These are phyloP conservation scores for Penaeus monodon DNA, from an alignment of 2,888 invertebrate species.

Conservation along the genomic window DNA sequence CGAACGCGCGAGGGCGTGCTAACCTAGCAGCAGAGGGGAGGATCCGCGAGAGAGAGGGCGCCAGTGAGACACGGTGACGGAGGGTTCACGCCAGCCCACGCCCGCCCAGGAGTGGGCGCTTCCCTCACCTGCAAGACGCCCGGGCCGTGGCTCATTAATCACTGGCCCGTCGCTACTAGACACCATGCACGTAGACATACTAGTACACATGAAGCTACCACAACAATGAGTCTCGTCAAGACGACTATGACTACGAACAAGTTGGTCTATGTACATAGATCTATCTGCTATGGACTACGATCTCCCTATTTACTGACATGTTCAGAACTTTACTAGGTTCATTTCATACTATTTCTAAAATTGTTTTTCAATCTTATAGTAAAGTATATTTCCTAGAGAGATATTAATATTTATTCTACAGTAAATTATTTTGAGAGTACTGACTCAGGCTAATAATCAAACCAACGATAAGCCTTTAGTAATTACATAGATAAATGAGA, in stretches of 20 bases:
- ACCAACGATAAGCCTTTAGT: too few relatives aligned
- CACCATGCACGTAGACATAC: background rate
- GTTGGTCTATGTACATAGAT: background rate
- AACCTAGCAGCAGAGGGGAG: conserved; percentile 62
- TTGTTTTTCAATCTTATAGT: too few relatives aligned
- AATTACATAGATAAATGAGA: too few relatives aligned
- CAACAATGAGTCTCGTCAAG: too few relatives aligned
- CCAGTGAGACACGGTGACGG: conserved; percentile 61
- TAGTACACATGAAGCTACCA: background rate
- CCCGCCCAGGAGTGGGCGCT: conserved; percentile 65
- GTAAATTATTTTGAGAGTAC: too few relatives aligned
- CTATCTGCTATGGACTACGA: too few relatives aligned
- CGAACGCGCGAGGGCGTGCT: conserved; percentile 4
- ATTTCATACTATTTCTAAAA: too few relatives aligned
- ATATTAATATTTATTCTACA: too few relatives aligned
- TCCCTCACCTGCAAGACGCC: conserved; percentile 62
- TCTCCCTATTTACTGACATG: too few relatives aligned
- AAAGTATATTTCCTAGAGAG: too few relatives aligned
- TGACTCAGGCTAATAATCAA: too few relatives aligned
- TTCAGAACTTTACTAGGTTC: too few relatives aligned
- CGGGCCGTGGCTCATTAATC: background rate
- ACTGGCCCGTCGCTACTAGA: background rate
- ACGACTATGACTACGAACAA: background rate
- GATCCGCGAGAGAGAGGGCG: conserved; percentile 63
- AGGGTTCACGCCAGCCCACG: conserved; percentile 65